Conservation (phyloP, 2,113 vertebrate genomes). For the Anoura caudifer region DNA sequence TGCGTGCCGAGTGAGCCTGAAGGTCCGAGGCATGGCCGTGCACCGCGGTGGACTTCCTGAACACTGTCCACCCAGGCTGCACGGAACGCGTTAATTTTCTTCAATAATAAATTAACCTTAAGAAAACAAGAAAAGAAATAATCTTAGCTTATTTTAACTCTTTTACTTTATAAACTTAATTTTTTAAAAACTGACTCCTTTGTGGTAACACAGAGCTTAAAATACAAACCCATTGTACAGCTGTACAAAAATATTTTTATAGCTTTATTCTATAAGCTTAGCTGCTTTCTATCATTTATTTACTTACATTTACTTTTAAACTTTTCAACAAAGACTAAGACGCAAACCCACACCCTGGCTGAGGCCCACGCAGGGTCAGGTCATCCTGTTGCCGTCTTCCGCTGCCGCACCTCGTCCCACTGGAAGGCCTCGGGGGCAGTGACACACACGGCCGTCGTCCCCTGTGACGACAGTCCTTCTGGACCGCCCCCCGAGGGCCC, state of each 20-base stretch:
- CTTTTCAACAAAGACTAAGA: background rate
- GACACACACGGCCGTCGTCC: background rate
- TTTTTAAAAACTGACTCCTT: background rate
- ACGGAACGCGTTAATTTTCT: fast-evolving
- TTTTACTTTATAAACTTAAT: background rate
- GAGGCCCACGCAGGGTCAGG: background rate
- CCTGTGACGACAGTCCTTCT: too few relatives aligned
- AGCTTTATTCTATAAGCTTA: background rate
- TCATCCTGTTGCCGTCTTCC: too few relatives aligned
- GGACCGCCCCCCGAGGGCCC: background rate
- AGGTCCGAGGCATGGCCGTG: too few relatives aligned
- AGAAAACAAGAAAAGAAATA: background rate
- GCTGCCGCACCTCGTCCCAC: background rate
- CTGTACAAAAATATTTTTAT: background rate
- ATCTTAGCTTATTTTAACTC: background rate
- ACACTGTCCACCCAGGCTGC: background rate
- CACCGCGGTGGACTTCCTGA: background rate
- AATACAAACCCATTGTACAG: background rate
- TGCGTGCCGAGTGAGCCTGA: background rate
- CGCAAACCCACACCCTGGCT: background rate
- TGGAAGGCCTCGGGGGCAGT: background rate
- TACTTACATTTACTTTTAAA: background rate
- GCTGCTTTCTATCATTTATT: background rate
- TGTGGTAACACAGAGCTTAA: background rate
- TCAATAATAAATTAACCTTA: background rate